A percentile compares a stretch with the other conserved stretches of the same genome.
Conservation (phyloP, 2,888 invertebrate species). For the Drosophila neoperkinsi region DNA sequence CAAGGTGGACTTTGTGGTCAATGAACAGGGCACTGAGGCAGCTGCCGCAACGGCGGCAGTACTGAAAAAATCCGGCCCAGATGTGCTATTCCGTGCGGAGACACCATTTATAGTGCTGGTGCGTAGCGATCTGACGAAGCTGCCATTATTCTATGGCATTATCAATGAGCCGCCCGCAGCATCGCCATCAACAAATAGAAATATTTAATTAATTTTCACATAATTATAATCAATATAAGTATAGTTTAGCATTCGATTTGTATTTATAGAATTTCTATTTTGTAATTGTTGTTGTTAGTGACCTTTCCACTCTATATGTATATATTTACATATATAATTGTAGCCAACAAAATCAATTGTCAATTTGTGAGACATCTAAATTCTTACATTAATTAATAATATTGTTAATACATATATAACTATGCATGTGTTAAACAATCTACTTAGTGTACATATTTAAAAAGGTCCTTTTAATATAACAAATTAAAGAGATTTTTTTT, state of each 20-base stretch:
- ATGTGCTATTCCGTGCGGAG: constrained; percentile 86
- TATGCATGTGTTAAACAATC: constrained; percentile 13
- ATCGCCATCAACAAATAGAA: constrained; percentile 4
- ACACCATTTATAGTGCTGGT: constrained; percentile 90
- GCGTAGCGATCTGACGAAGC: constrained; percentile 87
- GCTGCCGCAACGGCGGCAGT: constrained; percentile 87
- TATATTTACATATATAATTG: neutral
- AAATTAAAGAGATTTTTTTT: constrained; percentile 1
- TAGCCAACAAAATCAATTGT: neutral
- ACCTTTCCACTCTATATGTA: neutral
- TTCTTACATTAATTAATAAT: constrained; percentile 7
- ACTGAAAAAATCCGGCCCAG: constrained; percentile 86
- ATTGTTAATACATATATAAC: constrained; percentile 29
- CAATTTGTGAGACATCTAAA: neutral
- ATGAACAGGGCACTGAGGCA: constrained; percentile 89
- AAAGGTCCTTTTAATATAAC: constrained; percentile 9
- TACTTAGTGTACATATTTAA: constrained; percentile 22
- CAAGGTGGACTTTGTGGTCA: constrained; percentile 87
- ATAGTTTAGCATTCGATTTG: constrained; percentile 18
- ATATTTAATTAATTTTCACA: constrained; percentile 21
- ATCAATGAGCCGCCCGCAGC: constrained; percentile 86
- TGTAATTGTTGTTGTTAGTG: constrained; percentile 7
- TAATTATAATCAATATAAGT: constrained; percentile 14
- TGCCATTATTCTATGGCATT: constrained; percentile 89
- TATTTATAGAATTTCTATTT: constrained; percentile 27